Conservation (phyloP, 2,113 vertebrate species). For the Phasianus colchicus region DNA sequence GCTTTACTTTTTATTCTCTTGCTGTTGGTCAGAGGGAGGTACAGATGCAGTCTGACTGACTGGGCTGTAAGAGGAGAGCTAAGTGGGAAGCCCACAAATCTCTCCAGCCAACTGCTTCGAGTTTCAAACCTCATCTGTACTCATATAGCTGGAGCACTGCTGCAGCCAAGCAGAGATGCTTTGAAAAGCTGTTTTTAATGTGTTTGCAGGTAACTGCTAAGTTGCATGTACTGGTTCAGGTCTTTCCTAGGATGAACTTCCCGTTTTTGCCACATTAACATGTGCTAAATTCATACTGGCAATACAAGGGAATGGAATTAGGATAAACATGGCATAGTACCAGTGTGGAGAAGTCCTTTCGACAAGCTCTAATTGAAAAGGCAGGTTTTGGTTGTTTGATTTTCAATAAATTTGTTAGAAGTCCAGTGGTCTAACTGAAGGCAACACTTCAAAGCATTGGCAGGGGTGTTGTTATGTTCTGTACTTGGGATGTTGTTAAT, state of each 20-base stretch:
- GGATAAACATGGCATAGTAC: neutral
- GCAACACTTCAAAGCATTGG: neutral
- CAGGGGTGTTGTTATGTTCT: too few species aligned
- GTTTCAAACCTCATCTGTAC: neutral
- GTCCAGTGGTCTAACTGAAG: neutral
- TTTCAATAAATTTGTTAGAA: neutral
- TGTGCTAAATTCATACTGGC: neutral
- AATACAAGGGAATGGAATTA: accelerated
- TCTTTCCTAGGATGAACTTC: accelerated
- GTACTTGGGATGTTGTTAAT: neutral
- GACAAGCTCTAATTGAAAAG: too few species aligned
- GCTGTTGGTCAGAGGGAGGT: neutral
- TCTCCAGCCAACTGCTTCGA: neutral
- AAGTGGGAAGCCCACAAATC: neutral
- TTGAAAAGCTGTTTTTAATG: neutral
- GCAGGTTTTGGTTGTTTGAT: too few species aligned
- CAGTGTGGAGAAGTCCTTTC: too few species aligned
- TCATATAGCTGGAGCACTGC: neutral
- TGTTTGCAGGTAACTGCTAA: neutral
- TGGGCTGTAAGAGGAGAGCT: neutral
- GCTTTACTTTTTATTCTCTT: neutral
- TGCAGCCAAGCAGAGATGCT: neutral
- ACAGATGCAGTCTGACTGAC: neutral
- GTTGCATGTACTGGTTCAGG: neutral
- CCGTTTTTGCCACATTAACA: accelerated